These are phyloP conservation scores for Galaxea fascicularis DNA, from an alignment of 92 coral and sea anemone species.

Conservation along the genomic window DNA sequence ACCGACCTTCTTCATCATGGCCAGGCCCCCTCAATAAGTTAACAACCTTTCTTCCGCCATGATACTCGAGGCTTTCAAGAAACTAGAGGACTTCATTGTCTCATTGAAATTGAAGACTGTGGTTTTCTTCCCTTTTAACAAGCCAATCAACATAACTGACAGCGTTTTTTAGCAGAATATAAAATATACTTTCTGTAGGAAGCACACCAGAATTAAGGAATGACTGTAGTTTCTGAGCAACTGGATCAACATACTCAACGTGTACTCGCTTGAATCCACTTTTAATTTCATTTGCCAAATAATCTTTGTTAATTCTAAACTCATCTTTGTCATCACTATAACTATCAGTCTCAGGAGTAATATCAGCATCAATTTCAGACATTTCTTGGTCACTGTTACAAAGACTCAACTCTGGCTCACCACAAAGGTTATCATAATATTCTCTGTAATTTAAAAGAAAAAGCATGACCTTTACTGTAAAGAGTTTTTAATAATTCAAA, in stretches of 20 bases:
- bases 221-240: slow-evolving; percentile 66
- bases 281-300: slow-evolving; percentile 54
- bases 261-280: slow-evolving; percentile 62
- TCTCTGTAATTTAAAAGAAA: slow-evolving; percentile 59
- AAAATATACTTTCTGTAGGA: slow-evolving; percentile 64
- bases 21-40: slow-evolving; percentile 80
- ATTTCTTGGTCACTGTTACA: slow-evolving; percentile 56
- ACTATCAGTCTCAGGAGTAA: slow-evolving; percentile 55
- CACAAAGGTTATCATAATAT: slow-evolving; percentile 67
- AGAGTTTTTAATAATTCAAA: slow-evolving; percentile 38
- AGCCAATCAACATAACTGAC: slow-evolving; percentile 69
- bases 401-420: slow-evolving; percentile 52
- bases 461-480: slow-evolving; percentile 11
- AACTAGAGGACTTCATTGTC: slow-evolving; percentile 73
- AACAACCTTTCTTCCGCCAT: slow-evolving; percentile 70
- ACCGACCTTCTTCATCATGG: slow-evolving; percentile 70
- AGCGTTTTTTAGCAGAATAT: slow-evolving; percentile 64
- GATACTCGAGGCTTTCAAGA: slow-evolving; percentile 70
- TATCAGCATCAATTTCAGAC: slow-evolving; percentile 44
- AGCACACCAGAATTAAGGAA: slow-evolving; percentile 63
- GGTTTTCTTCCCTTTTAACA: slow-evolving; percentile 60
- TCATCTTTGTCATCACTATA: slow-evolving; percentile 67
- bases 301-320: slow-evolving; percentile 46
- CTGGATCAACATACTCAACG: slow-evolving; percentile 65
- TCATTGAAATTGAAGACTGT: slow-evolving; percentile 74